Base-by-base conservation (phyloP, 2,797 vertebrate genomes). In the Acrossocheilus wenchowensis region DNA sequence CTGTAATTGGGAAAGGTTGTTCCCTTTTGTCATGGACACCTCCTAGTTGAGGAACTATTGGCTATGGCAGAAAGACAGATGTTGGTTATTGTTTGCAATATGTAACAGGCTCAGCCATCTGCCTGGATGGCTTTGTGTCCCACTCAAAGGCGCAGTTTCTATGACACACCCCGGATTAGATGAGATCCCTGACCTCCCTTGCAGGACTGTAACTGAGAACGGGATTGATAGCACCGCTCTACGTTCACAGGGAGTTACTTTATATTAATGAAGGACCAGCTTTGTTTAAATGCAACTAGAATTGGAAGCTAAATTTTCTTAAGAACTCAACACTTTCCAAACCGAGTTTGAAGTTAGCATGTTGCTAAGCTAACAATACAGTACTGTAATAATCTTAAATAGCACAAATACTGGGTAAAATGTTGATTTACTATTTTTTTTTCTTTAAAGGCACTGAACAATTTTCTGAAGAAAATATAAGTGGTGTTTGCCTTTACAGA, bases 21-120 rank as follows among this genome's bases (percentile, higher is more conserved):
- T 84, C 14, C 21, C 39, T 62, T 34, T 71, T 79, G 66, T 72
- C 39, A n/a, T 3, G 15, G 52, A 36, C 17, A 0, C 48, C 39
- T 71, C 17, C n/a, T 8, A 78, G n/a, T n/a, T 74, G 48, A 74
- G 26, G 36, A 57, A 69, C 43, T 66, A 39, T 30, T 62, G 11
- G 81, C 62, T 43, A 9, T 17, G 34, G 80, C 12, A 75, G 26
- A 50, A 45, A 81, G 60, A 57, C 85, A 82, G 88, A 77, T 85
- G 82, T 75, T 86, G n/a, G 68, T 85, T 82, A 80, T 88, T 87
- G 81, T 84, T 87, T 74, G 73, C 69, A 85, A 78, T 77, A 85
- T 85, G 73, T 79, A 72, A 79, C 66, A 75, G 84, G 57, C 82
- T 50, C 43, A 43, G 54, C 86, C 82, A 87, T 87, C 88, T 88